Evolutionary conservation across 2,888 invertebrate genomes (phyloP), one percentile per base, ranked within the genome.

Genomic region (Pycnomerus fuliginosus): DNA sequence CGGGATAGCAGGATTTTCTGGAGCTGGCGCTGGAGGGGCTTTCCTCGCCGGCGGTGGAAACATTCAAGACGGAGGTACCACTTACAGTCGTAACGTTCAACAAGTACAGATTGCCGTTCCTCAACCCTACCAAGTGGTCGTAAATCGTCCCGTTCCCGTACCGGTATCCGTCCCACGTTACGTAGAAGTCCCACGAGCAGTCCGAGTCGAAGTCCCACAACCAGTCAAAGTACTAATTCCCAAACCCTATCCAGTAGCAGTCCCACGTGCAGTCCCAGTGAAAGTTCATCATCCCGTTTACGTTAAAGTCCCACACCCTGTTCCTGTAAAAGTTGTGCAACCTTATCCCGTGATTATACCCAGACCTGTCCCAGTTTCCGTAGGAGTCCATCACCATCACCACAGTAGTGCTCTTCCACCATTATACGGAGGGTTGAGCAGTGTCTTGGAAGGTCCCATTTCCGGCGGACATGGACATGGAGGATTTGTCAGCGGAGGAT

Each of bases 321-420:
- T 66, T 2, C 64, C 62, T 31, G 64, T 67, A 1, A 54, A 48
- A 17, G 60, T 69, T 10, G 62, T 66, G 3, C 63, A 58, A 41
- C 68, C 67, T 13, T 59, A 67, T 44, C 65, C 66, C 22, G 67
- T 67, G 2, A 50, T 61, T 2, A 50, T 65, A n/a, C 55, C 62
- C 12, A 63, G 58, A 25, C 67, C 67, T 11, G 56, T 62, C 38
- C 66, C 65, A 10, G 64, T 65, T 36, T 62, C 65, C n/a, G 60
- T 67, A 3, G 49, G 48, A 13, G 48, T 56, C 5, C 57, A 60
- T 20, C 8, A 4, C 20, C 32, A 33, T 20, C 14, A 32, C n/a
- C n/a, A 53, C 55, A 20, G 4, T 20, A 8, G 20, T 20, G 20
- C 8, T 8, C 20, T 20, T 20, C 20, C 20, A 2, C 52, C 50